Conservation (phyloP, 2,888 invertebrate genomes). For the Alcis repandata region DNA sequence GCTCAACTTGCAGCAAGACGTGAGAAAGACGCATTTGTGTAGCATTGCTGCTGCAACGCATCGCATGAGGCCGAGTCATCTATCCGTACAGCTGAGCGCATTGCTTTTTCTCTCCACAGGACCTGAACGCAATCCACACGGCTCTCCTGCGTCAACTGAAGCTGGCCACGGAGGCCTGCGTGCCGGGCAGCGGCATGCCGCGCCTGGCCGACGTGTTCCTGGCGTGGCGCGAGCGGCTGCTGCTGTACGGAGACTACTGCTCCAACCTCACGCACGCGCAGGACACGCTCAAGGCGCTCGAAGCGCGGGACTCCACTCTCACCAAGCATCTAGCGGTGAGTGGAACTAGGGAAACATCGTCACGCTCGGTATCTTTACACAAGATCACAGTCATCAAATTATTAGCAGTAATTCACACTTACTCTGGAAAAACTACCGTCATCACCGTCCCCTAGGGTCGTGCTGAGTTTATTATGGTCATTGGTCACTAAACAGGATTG, state of each 20-base stretch:
- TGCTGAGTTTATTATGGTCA: too few species aligned
- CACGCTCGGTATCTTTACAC: too few species aligned
- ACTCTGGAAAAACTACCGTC: too few species aligned
- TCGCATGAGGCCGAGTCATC: too few species aligned
- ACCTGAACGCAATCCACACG: constrained; percentile 94
- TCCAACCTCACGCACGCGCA: constrained; percentile 97
- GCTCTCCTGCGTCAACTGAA: constrained; percentile 93
- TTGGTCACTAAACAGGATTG: background rate
- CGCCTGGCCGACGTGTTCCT: constrained; percentile 94
- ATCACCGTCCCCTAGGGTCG: too few species aligned
- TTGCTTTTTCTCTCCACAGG: constrained; percentile 77
- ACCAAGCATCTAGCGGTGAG: constrained; percentile 90
- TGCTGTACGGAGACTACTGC: constrained; percentile 98
- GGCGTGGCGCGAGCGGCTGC: constrained; percentile 95
- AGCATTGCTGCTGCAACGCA: too few species aligned
- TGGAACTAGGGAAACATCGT: constrained; percentile 32
- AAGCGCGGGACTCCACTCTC: constrained; percentile 88
- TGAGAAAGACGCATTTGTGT: too few species aligned
- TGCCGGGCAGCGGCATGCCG: constrained; percentile 79
- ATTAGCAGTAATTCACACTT: too few species aligned
- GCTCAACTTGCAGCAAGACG: too few species aligned
- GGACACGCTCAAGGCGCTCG: constrained; percentile 92
- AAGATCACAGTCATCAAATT: too few species aligned
- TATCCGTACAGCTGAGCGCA: too few species aligned
- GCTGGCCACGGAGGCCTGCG: constrained; percentile 89